Evolutionary conservation across 2,888 invertebrate genomes (phyloP), one percentile per base, ranked within the genome.

Genomic region (Ochropacha duplaris): DNA sequence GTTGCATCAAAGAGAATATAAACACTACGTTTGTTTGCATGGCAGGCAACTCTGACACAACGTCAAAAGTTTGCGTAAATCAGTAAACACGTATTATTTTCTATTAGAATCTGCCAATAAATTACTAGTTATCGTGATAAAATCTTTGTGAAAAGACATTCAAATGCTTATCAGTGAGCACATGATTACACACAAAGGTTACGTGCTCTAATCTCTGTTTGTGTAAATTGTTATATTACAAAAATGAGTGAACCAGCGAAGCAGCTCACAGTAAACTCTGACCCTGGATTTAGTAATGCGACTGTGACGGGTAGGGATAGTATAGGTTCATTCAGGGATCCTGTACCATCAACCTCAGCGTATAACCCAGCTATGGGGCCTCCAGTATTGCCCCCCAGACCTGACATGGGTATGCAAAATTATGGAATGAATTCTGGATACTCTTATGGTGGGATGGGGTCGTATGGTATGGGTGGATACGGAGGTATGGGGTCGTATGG

Each of bases 191-290:
- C 61, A 44, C 52, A 55, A 58, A 57, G 69, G 57, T 67, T 72
- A 63, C 65, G 59, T 68, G 58, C 59, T 59, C 60, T 71, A 67
- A 72, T 71, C 60, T 60, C 26, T 54, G 55, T 59, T 54, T 63
- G 67, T 68, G 56, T 62, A 55, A 58, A 14, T 51, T 56, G 55
- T 57, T 54, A 62, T 56, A 55, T 57, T 54, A 62, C 50, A 54
- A 62, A 58, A 65, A 92, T 92, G 92, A 86, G 83, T 81, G 88
- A 87, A 66, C 79, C 84, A 72, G 61, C 69, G 4, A 82, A 84
- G 64, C 76, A 83, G 58, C 86, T 78, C 51, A 81, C 79, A 59
- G 74, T 74, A 69, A 82, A 80, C 71, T 73, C 80, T 75, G 82
- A 81, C 70, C 79, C 79, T 55, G 69, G 57, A 57, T 76, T 87